phyloP scores from a whole-genome alignment of 2,797 vertebrate genomes.

The Knipowitschia caucasica region DNA sequence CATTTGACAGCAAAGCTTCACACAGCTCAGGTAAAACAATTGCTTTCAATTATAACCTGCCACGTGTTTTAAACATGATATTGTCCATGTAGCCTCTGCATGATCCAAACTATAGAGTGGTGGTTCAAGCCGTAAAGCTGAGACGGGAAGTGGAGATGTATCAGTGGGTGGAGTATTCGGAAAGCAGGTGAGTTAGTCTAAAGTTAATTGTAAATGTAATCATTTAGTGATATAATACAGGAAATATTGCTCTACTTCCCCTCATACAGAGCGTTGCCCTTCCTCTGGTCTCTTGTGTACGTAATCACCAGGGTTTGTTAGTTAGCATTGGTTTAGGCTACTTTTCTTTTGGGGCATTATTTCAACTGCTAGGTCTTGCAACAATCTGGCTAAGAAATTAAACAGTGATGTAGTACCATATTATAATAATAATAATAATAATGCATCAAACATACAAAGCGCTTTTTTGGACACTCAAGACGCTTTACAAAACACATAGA shows the following conservation, averaged over 20 bases:
- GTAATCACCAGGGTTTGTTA: too few relatives aligned
- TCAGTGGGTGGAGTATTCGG: slow-evolving; percentile 92
- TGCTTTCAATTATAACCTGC: background rate
- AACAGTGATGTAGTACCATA: too few relatives aligned
- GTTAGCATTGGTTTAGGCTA: too few relatives aligned
- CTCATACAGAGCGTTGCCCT: too few relatives aligned
- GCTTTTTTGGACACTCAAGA: too few relatives aligned
- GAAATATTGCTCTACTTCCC: background rate
- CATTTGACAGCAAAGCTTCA: slow-evolving; percentile 81
- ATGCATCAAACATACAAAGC: too few relatives aligned
- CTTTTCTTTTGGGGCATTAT: too few relatives aligned
- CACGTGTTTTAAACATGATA: background rate
- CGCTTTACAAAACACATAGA: too few relatives aligned
- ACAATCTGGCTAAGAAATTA: too few relatives aligned
- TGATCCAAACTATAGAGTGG: slow-evolving; percentile 91
- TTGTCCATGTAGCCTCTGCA: slow-evolving; percentile 80
- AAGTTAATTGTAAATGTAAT: background rate
- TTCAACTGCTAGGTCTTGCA: too few relatives aligned
- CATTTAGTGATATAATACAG: background rate
- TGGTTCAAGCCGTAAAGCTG: slow-evolving; percentile 87
- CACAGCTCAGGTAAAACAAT: slow-evolving; percentile 76
- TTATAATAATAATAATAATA: too few relatives aligned
- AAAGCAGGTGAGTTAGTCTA: slow-evolving; percentile 79
- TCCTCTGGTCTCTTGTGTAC: too few relatives aligned
- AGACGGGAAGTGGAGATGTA: slow-evolving; percentile 95